Percentiles rank a stretch among this genome's conserved stretches.
Evolutionary conservation across 2,797 vertebrate species (phyloP).

Genomic region (Danionella dracula): DNA sequence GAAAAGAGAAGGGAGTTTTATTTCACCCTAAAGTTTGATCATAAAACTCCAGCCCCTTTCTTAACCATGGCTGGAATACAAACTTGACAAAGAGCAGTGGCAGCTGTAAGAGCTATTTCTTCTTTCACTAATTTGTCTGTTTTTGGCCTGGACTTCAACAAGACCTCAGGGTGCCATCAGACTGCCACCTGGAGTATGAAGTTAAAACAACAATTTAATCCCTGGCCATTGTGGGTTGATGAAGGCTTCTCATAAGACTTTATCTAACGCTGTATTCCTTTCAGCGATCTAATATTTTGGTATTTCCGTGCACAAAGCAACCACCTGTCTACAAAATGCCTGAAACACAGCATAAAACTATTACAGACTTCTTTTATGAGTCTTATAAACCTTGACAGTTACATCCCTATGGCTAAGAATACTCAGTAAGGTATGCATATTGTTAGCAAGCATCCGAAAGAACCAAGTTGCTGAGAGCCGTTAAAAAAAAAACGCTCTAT

Average conservation of each 20-base stretch:
- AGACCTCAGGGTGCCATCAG: constrained; percentile 5
- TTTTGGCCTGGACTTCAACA: constrained; percentile 1
- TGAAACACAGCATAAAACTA: not conserved
- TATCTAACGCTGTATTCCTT: no score
- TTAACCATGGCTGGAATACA: constrained; percentile 23
- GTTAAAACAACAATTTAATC: not conserved
- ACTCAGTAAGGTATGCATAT: no score
- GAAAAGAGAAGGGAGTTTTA: constrained; percentile 10
- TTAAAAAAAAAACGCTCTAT: no score
- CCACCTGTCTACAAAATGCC: not conserved
- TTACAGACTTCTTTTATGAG: not conserved
- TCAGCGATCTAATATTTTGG: no score
- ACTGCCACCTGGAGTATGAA: constrained; percentile 24
- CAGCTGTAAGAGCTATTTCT: constrained; percentile 23
- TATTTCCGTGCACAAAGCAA: not conserved
- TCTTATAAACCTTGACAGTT: not conserved
- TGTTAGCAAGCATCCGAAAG: no score
- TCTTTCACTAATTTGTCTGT: constrained; percentile 28
- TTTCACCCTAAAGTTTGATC: constrained; percentile 21
- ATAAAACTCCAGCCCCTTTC: constrained; percentile 15
- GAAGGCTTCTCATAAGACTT: no score
- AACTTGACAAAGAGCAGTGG: constrained; percentile 25
- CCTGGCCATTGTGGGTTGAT: no score
- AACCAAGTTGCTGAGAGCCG: no score
- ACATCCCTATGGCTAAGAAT: no score